These are phyloP conservation scores for Telmatochromis brichardi DNA, from an alignment of 2,113 vertebrate genomes.

Conservation along the genomic window DNA sequence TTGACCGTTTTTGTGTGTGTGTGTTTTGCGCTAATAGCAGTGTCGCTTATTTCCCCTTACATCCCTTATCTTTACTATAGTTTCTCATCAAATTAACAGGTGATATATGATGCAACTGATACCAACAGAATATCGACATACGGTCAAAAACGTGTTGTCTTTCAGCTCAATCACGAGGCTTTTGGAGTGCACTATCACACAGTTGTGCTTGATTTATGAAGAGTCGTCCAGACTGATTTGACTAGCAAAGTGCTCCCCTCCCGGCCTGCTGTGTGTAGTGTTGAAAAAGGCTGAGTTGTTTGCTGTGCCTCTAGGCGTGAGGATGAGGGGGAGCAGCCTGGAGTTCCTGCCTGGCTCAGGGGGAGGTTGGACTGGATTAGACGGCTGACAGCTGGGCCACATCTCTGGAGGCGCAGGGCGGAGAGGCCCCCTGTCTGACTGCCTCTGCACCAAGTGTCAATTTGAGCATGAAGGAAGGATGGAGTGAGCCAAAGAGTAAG, in stretches of 20 bases:
- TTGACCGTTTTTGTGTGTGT: neutral
- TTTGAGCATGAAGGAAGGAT: slow-evolving; percentile 72
- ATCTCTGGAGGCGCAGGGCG: slow-evolving; percentile 68
- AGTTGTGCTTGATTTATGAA: slow-evolving; percentile 40
- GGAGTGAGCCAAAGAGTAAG: slow-evolving; percentile 63
- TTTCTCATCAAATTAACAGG: neutral
- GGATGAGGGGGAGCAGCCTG: slow-evolving; percentile 55
- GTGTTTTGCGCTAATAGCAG: neutral
- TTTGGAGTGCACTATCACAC: neutral
- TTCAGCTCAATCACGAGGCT: neutral
- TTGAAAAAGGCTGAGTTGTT: slow-evolving; percentile 49
- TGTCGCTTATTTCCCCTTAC: neutral
- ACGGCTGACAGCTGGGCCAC: slow-evolving; percentile 74
- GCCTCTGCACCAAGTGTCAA: slow-evolving; percentile 72
- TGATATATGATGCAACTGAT: neutral
- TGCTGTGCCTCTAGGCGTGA: slow-evolving; percentile 54
- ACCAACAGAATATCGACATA: neutral
- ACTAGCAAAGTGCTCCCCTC: slow-evolving; percentile 53
- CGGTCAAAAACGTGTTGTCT: neutral
- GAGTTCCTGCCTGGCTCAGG: slow-evolving; percentile 63
- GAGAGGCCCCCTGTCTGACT: slow-evolving; percentile 63
- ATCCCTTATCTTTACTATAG: neutral
- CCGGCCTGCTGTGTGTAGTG: slow-evolving; percentile 31
- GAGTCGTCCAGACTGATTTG: slow-evolving; percentile 48
- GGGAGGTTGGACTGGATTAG: slow-evolving; percentile 74